Evolutionary conservation across 2,113 vertebrate species (phyloP).

Genomic region (Dolichallabes microphthalmus): DNA sequence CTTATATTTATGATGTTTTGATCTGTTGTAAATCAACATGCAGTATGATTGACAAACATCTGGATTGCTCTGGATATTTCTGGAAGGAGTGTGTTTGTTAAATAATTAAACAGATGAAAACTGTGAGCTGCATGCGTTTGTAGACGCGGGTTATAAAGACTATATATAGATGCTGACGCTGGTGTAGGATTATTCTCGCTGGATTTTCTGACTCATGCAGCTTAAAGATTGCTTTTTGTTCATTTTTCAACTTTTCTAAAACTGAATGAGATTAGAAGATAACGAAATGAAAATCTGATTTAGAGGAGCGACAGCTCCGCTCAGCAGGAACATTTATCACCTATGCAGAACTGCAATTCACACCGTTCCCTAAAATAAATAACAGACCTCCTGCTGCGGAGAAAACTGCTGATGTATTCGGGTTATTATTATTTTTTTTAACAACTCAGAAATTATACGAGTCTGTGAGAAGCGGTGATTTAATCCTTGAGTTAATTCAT

Average conservation of each 20-base stretch:
- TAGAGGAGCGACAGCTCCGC: neutral
- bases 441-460: neutral
- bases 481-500: neutral
- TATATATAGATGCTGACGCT: too few relatives aligned
- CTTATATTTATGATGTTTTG: neutral
- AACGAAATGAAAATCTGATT: neutral
- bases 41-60: neutral
- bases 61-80: neutral
- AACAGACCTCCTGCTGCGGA: neutral
- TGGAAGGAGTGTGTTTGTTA: neutral
- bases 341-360: neutral
- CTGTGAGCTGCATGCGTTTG: too few relatives aligned
- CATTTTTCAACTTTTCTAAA: neutral
- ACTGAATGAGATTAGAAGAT: neutral
- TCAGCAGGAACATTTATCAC: neutral
- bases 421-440: neutral
- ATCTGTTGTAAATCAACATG: neutral
- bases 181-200: neutral
- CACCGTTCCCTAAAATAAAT: neutral
- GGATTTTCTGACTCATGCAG: neutral
- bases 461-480: neutral
- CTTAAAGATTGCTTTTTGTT: neutral
- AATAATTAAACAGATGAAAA: neutral
- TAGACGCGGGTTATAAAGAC: too few relatives aligned
- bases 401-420: neutral